Evolutionary conservation across 2,888 invertebrate genomes (phyloP), one percentile per base, ranked within the genome.

Genomic region (Stenodera caucasica): DNA sequence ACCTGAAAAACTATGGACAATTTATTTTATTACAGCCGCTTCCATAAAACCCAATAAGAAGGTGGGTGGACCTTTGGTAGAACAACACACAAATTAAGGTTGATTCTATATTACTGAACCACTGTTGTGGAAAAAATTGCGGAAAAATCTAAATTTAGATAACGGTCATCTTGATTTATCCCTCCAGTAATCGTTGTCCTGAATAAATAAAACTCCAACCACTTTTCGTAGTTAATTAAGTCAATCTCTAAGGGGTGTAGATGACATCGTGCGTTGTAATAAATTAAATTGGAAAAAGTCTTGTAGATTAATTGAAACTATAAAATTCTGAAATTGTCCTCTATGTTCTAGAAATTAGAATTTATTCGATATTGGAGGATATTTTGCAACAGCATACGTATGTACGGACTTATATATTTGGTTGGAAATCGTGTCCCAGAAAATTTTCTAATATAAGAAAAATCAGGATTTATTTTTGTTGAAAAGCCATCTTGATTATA

Each of bases 181-280:
- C n/a, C 7, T 8, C 8, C 15, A 2, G 37, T 15, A 37, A 15
- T 9, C 15, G 37, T 7, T 8, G 37, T 37, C 37, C 37, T 37
- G 37, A 37, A 37, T 37, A 37, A 37, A 37, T 37, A 37, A 37
- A 37, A 15, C 15, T 5, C 8, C 37, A 14, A 37, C 15, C 37
- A 7, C 37, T 15, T 37, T 37, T 37, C 45, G 59, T 54, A 21
- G 30, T 55, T 59, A 59, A 59, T 59, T 59, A 55, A 55, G 18
- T 37, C 14, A n/a, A 50, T 32, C 54, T 37, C 49, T 49, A 37
- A 29, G 40, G 54, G 35, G 55, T 55, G 59, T 26, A 50, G 51
- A 55, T 37, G 59, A 50, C 59, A 59, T 37, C n/a, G n/a, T 30
- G 29, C 51, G 50, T 37, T 51, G 21, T 21, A 50, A 50, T 59